Conservation (phyloP, 2,888 invertebrate species). For the Hypercompe scribonia region DNA sequence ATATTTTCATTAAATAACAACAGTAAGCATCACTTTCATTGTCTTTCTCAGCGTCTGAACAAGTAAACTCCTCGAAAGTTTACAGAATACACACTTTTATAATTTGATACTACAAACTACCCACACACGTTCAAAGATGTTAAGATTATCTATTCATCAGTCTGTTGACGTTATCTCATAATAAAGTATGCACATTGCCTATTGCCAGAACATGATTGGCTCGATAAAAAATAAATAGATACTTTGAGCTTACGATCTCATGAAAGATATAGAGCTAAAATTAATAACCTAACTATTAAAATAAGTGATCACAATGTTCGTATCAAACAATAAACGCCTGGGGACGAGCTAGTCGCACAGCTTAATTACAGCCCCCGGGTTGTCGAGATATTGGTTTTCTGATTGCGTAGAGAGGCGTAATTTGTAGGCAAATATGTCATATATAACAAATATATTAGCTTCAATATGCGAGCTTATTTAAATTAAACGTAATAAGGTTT, state of each 20-base stretch:
- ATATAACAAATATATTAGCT: constrained; percentile 22
- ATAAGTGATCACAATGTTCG: constrained; percentile 23
- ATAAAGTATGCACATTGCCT: neutral
- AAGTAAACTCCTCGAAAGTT: neutral
- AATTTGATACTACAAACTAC: neutral
- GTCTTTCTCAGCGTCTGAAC: neutral
- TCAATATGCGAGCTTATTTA: constrained; percentile 10
- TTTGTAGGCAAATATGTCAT: constrained; percentile 37
- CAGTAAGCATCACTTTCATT: neutral
- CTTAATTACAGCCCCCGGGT: constrained; percentile 49
- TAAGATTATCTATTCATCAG: neutral
- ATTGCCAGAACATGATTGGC: neutral
- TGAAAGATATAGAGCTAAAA: constrained; percentile 20
- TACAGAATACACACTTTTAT: neutral
- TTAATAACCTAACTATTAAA: constrained; percentile 34
- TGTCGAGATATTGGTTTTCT: constrained; percentile 55
- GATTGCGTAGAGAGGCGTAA: constrained; percentile 44
- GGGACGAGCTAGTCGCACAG: constrained; percentile 35
- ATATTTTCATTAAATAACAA: too few relatives aligned
- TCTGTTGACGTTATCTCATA: neutral
- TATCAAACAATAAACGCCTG: constrained; percentile 36
- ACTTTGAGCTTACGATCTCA: constrained; percentile 2
- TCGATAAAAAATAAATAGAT: constrained; percentile 11
- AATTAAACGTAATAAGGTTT: neutral
- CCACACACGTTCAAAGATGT: neutral